Conservation (phyloP, 2,113 vertebrate species). For the Dasyornis broadbenti region DNA sequence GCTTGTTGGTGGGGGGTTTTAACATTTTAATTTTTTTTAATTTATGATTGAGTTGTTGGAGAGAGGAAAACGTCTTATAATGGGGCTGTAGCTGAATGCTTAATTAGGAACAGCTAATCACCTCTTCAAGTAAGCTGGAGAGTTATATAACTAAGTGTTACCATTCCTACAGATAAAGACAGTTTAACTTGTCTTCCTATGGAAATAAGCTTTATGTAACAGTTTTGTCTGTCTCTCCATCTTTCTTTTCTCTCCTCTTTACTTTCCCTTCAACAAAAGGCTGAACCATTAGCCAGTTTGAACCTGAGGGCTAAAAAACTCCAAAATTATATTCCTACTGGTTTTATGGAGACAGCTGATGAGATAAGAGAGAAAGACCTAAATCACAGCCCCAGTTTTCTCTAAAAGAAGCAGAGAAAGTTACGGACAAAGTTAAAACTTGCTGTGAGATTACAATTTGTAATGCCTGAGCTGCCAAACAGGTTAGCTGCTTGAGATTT, state of each 20-base stretch:
- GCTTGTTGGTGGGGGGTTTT: not conserved
- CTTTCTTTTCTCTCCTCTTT: not conserved
- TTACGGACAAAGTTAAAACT: not conserved
- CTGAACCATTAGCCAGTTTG: not conserved
- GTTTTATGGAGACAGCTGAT: conserved; percentile 13
- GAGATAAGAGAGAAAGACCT: conserved; percentile 7
- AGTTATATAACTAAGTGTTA: conserved; percentile 38
- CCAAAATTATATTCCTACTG: not conserved
- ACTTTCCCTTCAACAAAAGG: conserved; percentile 1
- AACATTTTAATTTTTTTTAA: not conserved
- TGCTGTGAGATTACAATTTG: not conserved
- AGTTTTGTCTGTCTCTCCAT: conserved; percentile 25
- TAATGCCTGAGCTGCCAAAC: not conserved
- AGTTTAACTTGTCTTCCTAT: conserved; percentile 42
- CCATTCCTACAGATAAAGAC: conserved; percentile 35
- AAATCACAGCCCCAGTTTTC: conserved; percentile 25
- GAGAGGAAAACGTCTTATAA: not conserved
- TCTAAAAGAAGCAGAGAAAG: not conserved
- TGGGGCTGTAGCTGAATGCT: not conserved
- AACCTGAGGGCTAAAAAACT: conserved; percentile 15
- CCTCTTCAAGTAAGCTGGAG: conserved; percentile 15
- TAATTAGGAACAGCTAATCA: conserved; percentile 50
- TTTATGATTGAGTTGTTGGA: not conserved
- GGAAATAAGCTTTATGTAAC: conserved; percentile 47
- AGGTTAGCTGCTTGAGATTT: not conserved